Conservation (phyloP, 2,797 vertebrate species). For the Acropternis orthonyx region DNA sequence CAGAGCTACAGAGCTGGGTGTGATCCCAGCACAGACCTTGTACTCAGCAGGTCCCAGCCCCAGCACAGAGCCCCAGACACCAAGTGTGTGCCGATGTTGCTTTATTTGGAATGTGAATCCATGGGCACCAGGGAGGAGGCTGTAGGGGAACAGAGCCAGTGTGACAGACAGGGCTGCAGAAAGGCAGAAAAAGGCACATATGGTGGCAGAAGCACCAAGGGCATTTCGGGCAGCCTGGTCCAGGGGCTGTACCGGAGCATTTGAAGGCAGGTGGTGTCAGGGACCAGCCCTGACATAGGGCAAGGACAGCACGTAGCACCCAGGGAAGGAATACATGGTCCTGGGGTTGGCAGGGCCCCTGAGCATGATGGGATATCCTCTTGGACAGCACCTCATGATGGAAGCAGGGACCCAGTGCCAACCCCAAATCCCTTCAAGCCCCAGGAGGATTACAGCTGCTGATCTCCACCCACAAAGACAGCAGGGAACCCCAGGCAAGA, state of each 20-base stretch:
- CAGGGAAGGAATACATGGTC: background rate
- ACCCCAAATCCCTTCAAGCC: background rate
- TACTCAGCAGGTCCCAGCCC: background rate
- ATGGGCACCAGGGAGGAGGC: background rate
- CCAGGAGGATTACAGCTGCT: background rate
- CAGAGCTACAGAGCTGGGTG: background rate
- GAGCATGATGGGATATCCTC: fast-evolving
- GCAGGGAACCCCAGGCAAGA: background rate
- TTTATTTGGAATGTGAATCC: constrained; percentile 51
- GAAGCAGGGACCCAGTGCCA: background rate
- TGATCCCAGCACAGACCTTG: background rate
- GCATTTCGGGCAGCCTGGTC: background rate
- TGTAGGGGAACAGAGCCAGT: background rate
- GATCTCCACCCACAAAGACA: background rate
- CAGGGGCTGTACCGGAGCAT: background rate
- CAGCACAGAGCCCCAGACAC: background rate
- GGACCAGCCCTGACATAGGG: constrained; percentile 47
- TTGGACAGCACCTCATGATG: background rate
- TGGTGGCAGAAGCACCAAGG: background rate
- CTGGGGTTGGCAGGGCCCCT: background rate
- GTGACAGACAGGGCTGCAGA: background rate
- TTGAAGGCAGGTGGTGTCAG: background rate
- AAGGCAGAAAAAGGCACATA: constrained; percentile 6
- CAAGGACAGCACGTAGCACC: background rate
- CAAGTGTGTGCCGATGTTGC: background rate